These are phyloP conservation scores for Biston stratarius DNA, from an alignment of 2,888 invertebrate genomes.

Conservation along the genomic window DNA sequence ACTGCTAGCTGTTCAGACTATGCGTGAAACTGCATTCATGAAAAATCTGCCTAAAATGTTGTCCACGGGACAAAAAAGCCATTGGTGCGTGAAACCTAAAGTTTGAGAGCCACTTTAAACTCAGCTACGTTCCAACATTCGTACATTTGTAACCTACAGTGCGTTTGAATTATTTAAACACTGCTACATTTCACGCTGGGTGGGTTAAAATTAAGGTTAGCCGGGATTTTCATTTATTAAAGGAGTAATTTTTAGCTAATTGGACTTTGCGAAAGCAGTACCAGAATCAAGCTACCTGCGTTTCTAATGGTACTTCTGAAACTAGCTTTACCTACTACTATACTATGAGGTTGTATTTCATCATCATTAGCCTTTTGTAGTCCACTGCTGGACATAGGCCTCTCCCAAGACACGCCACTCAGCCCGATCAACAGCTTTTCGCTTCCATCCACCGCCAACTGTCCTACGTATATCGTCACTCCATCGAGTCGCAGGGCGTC, in stretches of 20 bases:
- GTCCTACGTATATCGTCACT: too few relatives aligned
- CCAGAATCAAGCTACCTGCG: slow-evolving; percentile 11
- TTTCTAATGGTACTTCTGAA: slow-evolving; percentile 2
- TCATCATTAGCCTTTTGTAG: too few relatives aligned
- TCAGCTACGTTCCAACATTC: slow-evolving; percentile 30
- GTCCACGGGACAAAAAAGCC: too few relatives aligned
- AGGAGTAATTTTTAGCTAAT: slow-evolving; percentile 67
- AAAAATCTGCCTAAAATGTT: background rate
- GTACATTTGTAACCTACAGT: slow-evolving; percentile 51
- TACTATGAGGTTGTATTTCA: too few relatives aligned
- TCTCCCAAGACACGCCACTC: too few relatives aligned
- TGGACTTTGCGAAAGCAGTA: slow-evolving; percentile 49
- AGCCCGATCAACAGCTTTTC: too few relatives aligned
- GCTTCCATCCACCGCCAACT: too few relatives aligned
- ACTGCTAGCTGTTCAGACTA: too few relatives aligned
- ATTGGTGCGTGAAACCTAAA: slow-evolving; percentile 29
- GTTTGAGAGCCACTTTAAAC: slow-evolving; percentile 43
- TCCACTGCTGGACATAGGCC: too few relatives aligned
- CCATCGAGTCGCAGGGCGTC: too few relatives aligned
- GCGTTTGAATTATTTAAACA: slow-evolving; percentile 60
- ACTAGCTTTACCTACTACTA: background rate
- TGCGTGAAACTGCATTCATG: too few relatives aligned
- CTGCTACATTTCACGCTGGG: slow-evolving; percentile 51
- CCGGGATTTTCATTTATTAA: slow-evolving; percentile 66
- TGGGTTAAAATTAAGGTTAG: slow-evolving; percentile 62